Conservation (phyloP, 2,888 invertebrate genomes). For the Tubiluchus corallicola region DNA sequence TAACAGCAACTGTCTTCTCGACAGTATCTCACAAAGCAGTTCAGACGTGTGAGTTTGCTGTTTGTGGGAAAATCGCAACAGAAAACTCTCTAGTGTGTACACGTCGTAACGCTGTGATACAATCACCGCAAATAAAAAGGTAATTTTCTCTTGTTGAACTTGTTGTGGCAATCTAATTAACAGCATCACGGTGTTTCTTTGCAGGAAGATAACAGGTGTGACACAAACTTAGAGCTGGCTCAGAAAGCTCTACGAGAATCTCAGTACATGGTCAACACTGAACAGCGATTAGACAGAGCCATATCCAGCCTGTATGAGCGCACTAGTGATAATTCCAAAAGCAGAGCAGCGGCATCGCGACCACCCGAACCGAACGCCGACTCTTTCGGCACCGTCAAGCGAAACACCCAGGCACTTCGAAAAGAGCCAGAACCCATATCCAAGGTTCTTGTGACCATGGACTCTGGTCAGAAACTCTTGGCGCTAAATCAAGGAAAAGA, state of each 20-base stretch:
- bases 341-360: background rate
- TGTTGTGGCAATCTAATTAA: too few relatives aligned
- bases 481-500: background rate
- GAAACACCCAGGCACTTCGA: background rate
- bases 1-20: too few relatives aligned
- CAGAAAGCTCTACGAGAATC: slow-evolving; percentile 13
- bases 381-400: background rate
- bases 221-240: slow-evolving; percentile 22
- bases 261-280: slow-evolving; percentile 1
- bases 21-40: too few relatives aligned
- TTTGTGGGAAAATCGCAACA: too few relatives aligned
- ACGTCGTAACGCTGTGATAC: too few relatives aligned
- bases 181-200: too few relatives aligned
- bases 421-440: background rate
- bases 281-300: background rate
- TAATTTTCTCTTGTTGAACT: too few relatives aligned
- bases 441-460: background rate
- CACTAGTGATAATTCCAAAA: background rate
- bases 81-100: too few relatives aligned
- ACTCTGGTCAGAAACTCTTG: background rate
- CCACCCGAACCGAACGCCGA: background rate
- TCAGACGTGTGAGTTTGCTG: too few relatives aligned
- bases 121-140: too few relatives aligned
- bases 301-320: slow-evolving; percentile 1
- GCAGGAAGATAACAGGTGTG: slow-evolving; percentile 21